phyloP scores from a whole-genome alignment of 2,113 vertebrate species.

The Ramphastos sulfuratus region DNA sequence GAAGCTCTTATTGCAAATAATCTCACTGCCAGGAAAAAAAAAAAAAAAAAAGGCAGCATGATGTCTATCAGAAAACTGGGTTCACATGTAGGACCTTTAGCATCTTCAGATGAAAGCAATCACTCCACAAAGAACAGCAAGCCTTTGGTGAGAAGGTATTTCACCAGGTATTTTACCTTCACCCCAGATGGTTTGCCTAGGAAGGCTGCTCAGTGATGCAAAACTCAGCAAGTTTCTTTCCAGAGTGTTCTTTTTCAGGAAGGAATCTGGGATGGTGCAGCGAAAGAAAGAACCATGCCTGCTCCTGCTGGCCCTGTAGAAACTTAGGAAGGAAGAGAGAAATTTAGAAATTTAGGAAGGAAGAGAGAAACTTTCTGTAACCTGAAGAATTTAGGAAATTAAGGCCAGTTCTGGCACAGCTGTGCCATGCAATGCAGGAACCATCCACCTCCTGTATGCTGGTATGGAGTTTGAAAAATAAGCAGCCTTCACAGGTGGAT shows the following conservation, averaged over 20 bases:
- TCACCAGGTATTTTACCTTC: background rate
- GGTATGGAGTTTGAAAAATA: slow-evolving; percentile 36
- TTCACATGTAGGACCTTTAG: background rate
- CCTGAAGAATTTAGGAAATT: slow-evolving; percentile 3
- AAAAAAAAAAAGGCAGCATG: background rate
- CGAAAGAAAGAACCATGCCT: background rate
- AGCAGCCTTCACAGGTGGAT: slow-evolving; percentile 41
- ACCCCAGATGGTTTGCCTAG: background rate
- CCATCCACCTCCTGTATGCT: background rate
- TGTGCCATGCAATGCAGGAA: background rate
- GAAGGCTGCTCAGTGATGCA: background rate
- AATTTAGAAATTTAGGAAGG: background rate
- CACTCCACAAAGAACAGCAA: background rate
- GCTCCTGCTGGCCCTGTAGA: background rate
- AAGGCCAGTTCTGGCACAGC: background rate
- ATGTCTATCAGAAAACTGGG: background rate
- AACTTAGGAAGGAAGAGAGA: background rate
- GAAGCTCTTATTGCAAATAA: slow-evolving; percentile 33
- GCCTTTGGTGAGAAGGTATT: background rate
- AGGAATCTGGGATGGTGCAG: background rate
- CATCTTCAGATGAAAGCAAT: background rate
- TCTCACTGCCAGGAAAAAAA: slow-evolving; percentile 1
- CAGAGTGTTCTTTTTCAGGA: background rate
- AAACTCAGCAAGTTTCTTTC: background rate
- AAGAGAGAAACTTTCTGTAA: slow-evolving; percentile 5